Evolutionary conservation across 2,797 vertebrate species (phyloP).

Genomic region (Telmatherina bonti): DNA sequence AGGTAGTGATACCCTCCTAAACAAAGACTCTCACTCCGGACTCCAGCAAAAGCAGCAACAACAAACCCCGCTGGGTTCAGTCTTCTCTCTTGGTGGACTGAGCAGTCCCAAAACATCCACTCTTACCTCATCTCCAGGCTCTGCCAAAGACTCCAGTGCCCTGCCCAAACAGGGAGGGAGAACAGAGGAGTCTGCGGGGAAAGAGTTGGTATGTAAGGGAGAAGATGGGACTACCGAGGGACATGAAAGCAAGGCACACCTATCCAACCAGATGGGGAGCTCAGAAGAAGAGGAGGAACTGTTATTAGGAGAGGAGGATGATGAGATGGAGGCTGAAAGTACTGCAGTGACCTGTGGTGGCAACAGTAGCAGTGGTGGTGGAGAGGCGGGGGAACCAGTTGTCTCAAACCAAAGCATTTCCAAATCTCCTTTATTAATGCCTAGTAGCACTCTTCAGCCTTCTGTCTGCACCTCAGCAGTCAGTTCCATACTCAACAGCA

Average conservation of each 20-base stretch:
- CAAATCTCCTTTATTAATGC: slow-evolving; percentile 99
- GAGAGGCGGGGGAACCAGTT: slow-evolving; percentile 93
- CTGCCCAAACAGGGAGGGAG: slow-evolving; percentile 85
- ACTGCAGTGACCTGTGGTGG: slow-evolving; percentile 85
- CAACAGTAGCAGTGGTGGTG: slow-evolving; percentile 86
- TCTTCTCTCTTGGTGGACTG: slow-evolving; percentile 92
- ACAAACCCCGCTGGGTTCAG: slow-evolving; percentile 85
- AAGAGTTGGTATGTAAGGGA: slow-evolving; percentile 84
- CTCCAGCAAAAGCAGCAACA: slow-evolving; percentile 88
- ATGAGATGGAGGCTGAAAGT: slow-evolving; percentile 90
- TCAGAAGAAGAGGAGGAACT: slow-evolving; percentile 84
- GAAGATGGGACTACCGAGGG: slow-evolving; percentile 84
- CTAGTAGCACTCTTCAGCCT: slow-evolving; percentile 97
- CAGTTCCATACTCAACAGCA: slow-evolving; percentile 86
- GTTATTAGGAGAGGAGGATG: slow-evolving; percentile 88
- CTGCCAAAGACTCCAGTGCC: slow-evolving; percentile 91
- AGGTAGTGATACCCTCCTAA: slow-evolving; percentile 84
- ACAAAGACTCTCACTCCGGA: slow-evolving; percentile 86
- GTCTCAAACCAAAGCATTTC: slow-evolving; percentile 99
- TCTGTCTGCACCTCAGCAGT: slow-evolving; percentile 88
- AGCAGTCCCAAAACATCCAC: slow-evolving; percentile 85
- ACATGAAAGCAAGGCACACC: slow-evolving; percentile 90
- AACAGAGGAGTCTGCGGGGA: slow-evolving; percentile 84
- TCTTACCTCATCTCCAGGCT: slow-evolving; percentile 95
- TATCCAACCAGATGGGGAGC: slow-evolving; percentile 81